Base-by-base conservation (phyloP, 2,113 vertebrate genomes). In the Chloroceryle aenea region DNA sequence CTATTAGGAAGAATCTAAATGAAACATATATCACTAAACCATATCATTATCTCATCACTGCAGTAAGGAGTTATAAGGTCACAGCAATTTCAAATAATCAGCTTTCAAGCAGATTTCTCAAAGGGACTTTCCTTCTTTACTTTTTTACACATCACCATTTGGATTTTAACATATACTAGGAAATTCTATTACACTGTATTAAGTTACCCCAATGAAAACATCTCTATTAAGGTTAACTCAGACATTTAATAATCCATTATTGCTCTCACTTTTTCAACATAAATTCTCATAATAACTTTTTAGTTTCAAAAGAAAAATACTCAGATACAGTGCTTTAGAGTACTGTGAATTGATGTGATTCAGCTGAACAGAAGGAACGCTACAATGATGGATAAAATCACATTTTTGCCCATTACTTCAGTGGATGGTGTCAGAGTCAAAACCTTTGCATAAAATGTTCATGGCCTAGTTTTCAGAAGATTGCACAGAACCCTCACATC, bases 171-270 rank as follows among this genome's bases (percentile, higher is more conserved):
- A 79, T 85, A 81, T 53, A 77, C 43, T 50, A 73, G 82, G 78
- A 95, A 95, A 97, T 97, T 95, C 77, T 85, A 93, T 97, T 95
- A 86, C 8, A 21, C 23, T 67, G 4, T 32, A 88, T 87, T 68
- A 80, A 96, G 55, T 96, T 96, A 96, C 89, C 72, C 52, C 86
- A 96, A 95, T 91, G 89, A 91, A 97, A 97, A 96, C 84, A 91
- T 92, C 82, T 88, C 90, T 45, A n/a, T 55, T 27, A 83, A 89
- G 91, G 93, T 94, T 95, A 94, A 93, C 45, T 77, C 66, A 84
- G 80, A 45, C 84, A 95, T 91, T 97, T 97, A 94, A 97, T 94
- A 95, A 95, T 79, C 95, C 93, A 96, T 97, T 96, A 97, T 72
- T 85, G 89, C 73, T 48, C 77, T 94, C 48, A 16, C 55, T 85